phyloP scores from a whole-genome alignment of 2,797 vertebrate genomes.

The Gouania willdenowi region DNA sequence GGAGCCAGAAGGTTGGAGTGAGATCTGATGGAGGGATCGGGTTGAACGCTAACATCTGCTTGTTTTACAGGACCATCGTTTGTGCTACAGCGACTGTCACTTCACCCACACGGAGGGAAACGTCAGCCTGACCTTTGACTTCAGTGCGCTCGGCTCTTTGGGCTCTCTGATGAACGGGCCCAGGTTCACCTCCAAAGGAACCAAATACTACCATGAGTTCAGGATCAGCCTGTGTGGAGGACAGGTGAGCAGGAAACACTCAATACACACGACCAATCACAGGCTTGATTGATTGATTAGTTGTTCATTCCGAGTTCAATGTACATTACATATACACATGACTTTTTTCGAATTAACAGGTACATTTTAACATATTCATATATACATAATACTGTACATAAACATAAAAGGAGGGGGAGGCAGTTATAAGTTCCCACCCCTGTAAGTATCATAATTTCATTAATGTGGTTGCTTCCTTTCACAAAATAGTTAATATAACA shows the following conservation, averaged over 20 bases:
- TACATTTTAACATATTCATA: too few relatives aligned
- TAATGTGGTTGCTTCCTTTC: too few relatives aligned
- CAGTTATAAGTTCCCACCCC: too few relatives aligned
- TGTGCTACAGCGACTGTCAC: slow-evolving; percentile 90
- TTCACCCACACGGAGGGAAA: slow-evolving; percentile 81
- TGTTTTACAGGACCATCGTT: slow-evolving; percentile 82
- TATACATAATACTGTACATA: too few relatives aligned
- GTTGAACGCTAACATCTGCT: neutral
- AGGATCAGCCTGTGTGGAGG: slow-evolving; percentile 94
- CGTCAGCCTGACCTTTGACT: slow-evolving; percentile 83
- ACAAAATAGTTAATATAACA: too few relatives aligned
- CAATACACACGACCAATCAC: neutral
- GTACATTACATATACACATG: too few relatives aligned
- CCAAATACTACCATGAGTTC: slow-evolving; percentile 94
- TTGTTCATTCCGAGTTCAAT: too few relatives aligned
- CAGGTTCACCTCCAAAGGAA: slow-evolving; percentile 95
- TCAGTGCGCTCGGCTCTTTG: slow-evolving; percentile 80
- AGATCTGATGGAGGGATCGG: too few relatives aligned
- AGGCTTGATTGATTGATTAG: too few relatives aligned
- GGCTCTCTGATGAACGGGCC: slow-evolving; percentile 90
- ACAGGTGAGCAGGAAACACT: slow-evolving; percentile 68
- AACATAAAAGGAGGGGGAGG: too few relatives aligned
- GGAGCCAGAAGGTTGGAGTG: slow-evolving; percentile 78
- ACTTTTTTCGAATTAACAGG: too few relatives aligned
- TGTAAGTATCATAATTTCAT: too few relatives aligned